Conservation (phyloP, 2,113 vertebrate species). For the Perca flavescens region DNA sequence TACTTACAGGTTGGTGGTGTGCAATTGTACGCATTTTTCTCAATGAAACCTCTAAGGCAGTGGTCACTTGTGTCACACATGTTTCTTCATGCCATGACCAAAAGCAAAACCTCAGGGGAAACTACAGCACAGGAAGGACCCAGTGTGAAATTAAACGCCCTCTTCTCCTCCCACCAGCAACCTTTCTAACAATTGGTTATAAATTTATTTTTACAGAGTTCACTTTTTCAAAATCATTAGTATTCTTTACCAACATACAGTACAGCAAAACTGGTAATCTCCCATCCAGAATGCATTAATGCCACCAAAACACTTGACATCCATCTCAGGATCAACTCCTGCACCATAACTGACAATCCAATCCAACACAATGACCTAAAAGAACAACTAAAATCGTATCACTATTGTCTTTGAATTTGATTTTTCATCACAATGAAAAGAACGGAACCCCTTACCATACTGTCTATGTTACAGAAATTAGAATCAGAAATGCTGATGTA, state of each 20-base stretch:
- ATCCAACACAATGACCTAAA: not conserved
- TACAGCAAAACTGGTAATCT: not conserved
- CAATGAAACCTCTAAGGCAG: not conserved
- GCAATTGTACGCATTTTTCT: not conserved
- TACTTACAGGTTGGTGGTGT: slow-evolving; percentile 87
- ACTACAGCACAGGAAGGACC: not conserved
- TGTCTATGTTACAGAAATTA: not conserved
- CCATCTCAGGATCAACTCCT: not conserved
- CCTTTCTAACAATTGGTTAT: too few species aligned
- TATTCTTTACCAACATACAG: not conserved
- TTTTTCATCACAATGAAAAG: not conserved
- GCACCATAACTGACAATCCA: not conserved
- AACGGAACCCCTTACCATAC: not conserved
- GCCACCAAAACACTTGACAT: not conserved
- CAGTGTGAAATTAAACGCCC: not conserved
- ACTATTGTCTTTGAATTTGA: not conserved
- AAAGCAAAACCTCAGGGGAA: not conserved
- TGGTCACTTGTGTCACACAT: not conserved
- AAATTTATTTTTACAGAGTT: not conserved
- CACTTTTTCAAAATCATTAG: not conserved
- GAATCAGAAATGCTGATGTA: not conserved
- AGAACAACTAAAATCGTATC: not conserved
- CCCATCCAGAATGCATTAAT: not conserved
- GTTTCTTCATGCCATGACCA: not conserved
- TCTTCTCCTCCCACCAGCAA: not conserved